Percentiles rank a stretch among this genome's conserved stretches.
These are phyloP conservation scores for Eurystomus gularis DNA, from an alignment of 2,113 vertebrate genomes.

Conservation along the genomic window DNA sequence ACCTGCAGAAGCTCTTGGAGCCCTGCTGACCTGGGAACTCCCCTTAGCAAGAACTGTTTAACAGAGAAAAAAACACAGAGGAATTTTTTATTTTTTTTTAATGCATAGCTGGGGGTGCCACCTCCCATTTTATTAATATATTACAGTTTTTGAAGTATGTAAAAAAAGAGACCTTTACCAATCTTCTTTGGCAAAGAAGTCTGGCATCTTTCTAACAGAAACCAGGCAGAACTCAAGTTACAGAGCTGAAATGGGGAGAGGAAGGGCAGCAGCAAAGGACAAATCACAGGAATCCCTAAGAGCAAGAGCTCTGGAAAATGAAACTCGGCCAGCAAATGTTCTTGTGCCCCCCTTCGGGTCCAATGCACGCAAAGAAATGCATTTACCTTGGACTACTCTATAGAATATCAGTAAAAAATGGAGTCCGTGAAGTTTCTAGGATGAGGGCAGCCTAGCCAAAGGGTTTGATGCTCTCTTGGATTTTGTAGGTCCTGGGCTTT, in stretches of 20 bases:
- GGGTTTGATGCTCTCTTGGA: not conserved
- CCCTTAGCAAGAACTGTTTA: not conserved
- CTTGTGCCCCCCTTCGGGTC: not conserved
- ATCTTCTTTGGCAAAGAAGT: not conserved
- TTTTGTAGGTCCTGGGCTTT: not conserved
- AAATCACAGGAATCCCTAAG: not conserved
- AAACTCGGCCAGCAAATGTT: not conserved
- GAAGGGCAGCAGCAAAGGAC: not conserved
- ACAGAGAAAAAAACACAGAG: not conserved
- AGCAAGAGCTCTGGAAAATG: not conserved
- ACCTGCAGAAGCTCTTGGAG: not conserved
- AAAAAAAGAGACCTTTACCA: not conserved
- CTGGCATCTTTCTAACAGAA: not conserved
- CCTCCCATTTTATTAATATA: not conserved
- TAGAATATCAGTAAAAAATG: not conserved
- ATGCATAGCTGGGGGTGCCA: not conserved
- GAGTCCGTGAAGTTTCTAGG: not conserved
- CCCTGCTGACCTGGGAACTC: not conserved
- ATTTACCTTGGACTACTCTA: not conserved
- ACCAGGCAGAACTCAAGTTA: not conserved
- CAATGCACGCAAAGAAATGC: not conserved
- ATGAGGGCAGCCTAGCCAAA: not conserved
- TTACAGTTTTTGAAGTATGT: not conserved
- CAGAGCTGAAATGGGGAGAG: not conserved
- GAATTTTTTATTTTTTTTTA: not conserved